A percentile compares a stretch with the other conserved stretches of the same genome.
Evolutionary conservation across 1,140 invertebrate species (phyloP).

Genomic region (Schlechtendalia chinensis): DNA sequence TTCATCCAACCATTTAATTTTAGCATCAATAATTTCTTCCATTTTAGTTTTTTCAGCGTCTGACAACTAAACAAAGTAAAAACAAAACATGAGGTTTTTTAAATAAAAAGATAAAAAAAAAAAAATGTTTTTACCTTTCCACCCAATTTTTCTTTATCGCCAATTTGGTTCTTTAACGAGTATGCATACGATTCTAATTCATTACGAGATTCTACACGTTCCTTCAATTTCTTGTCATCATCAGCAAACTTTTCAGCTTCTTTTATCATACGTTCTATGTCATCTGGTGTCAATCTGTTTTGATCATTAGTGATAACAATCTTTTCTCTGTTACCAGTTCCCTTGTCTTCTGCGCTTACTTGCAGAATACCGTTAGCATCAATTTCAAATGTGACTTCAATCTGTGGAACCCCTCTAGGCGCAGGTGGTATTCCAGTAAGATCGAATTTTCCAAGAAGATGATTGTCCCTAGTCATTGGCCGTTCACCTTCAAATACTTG

Average conservation of each 20-base stretch:
- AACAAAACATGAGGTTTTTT: slow-evolving; percentile 29
- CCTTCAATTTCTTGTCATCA: slow-evolving; percentile 97
- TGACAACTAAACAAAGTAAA: slow-evolving; percentile 59
- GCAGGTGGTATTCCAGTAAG: slow-evolving; percentile 97
- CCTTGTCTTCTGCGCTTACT: slow-evolving; percentile 88
- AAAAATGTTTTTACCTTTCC: slow-evolving; percentile 66
- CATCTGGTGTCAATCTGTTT: slow-evolving; percentile 92
- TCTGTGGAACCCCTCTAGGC: slow-evolving; percentile 96
- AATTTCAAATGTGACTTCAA: slow-evolving; percentile 98
- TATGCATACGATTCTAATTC: slow-evolving; percentile 98
- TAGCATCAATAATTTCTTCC: slow-evolving; percentile 92
- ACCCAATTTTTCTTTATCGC: slow-evolving; percentile 97
- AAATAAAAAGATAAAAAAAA: neutral
- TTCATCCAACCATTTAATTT: slow-evolving; percentile 97
- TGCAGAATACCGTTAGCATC: slow-evolving; percentile 97
- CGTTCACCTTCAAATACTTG: slow-evolving; percentile 94
- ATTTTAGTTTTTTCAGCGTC: slow-evolving; percentile 94
- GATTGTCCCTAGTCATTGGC: slow-evolving; percentile 99
- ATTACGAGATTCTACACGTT: slow-evolving; percentile 91
- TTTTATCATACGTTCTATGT: slow-evolving; percentile 98
- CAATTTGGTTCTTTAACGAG: slow-evolving; percentile 95
- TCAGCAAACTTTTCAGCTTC: slow-evolving; percentile 98
- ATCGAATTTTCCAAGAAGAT: slow-evolving; percentile 96
- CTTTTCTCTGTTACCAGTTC: slow-evolving; percentile 96
- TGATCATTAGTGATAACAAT: slow-evolving; percentile 99